Percentiles rank a stretch among this genome's conserved stretches.
phyloP scores from a whole-genome alignment of 2,888 invertebrate species.

The Scrobipalpa costella region DNA sequence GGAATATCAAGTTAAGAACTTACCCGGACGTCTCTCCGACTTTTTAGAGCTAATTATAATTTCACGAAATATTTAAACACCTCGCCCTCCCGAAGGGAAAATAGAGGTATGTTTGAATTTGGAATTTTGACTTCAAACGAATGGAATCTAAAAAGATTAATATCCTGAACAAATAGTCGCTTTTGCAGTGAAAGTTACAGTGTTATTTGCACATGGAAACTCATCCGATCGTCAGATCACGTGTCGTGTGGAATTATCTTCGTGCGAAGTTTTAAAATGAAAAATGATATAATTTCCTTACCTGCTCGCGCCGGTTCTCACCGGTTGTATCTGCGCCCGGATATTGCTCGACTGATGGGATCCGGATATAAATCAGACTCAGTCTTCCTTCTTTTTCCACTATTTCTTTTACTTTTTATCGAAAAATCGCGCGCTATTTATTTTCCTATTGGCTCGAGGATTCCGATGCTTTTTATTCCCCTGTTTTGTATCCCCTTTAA shows the following conservation, averaged over 20 bases:
- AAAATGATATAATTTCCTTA: constrained; percentile 61
- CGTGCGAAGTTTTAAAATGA: constrained; percentile 46
- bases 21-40: constrained; percentile 37
- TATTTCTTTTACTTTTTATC: constrained; percentile 52
- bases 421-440: constrained; percentile 40
- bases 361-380: constrained; percentile 66
- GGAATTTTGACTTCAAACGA: neutral
- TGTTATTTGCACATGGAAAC: neutral
- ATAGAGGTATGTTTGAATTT: neutral
- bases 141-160: neutral
- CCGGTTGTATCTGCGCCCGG: constrained; percentile 51
- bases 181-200: neutral
- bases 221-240: constrained; percentile 5
- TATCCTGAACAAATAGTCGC: neutral
- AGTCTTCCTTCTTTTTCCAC: constrained; percentile 42
- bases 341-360: constrained; percentile 65
- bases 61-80: constrained; percentile 24
- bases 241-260: constrained; percentile 43
- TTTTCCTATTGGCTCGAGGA: constrained; percentile 33
- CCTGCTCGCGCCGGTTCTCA: constrained; percentile 41
- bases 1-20: constrained; percentile 58
- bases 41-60: constrained; percentile 41
- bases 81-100: neutral
- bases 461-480: constrained; percentile 32
- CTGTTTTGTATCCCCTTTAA: constrained; percentile 24